phyloP scores from a whole-genome alignment of 2,113 vertebrate genomes.

The Grallaria varia region DNA sequence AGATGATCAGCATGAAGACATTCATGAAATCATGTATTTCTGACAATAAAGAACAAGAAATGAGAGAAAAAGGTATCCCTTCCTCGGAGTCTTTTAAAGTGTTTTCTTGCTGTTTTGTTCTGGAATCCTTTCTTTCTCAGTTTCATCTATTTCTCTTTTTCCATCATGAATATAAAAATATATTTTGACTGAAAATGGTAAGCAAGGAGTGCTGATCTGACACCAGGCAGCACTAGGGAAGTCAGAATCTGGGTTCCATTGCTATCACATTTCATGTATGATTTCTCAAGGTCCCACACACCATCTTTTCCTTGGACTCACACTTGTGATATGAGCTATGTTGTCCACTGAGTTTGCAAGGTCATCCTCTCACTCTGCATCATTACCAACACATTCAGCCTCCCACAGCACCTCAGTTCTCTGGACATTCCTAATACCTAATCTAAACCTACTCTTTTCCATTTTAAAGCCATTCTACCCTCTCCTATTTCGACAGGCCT shows the following conservation, averaged over 20 bases:
- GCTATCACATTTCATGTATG: not conserved
- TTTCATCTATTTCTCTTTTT: not conserved
- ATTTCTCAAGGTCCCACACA: not conserved
- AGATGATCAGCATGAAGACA: not conserved
- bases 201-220: not conserved
- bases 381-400: rapidly evolving
- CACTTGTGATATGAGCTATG: not conserved
- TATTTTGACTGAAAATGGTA: not conserved
- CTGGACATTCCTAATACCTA: not conserved
- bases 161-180: not conserved
- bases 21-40: not conserved
- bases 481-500: not conserved
- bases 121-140: not conserved
- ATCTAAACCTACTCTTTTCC: not conserved
- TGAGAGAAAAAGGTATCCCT: not conserved
- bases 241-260: not conserved
- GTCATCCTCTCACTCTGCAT: not conserved
- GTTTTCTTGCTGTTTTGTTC: not conserved
- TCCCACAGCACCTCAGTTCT: not conserved
- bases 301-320: not conserved
- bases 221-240: not conserved
- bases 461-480: not conserved
- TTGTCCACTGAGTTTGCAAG: not conserved
- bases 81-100: not conserved
- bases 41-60: not conserved